Percentiles rank a stretch among this genome's conserved stretches.
Evolutionary conservation across 2,113 vertebrate genomes (phyloP).

Genomic region (Albula goreensis): DNA sequence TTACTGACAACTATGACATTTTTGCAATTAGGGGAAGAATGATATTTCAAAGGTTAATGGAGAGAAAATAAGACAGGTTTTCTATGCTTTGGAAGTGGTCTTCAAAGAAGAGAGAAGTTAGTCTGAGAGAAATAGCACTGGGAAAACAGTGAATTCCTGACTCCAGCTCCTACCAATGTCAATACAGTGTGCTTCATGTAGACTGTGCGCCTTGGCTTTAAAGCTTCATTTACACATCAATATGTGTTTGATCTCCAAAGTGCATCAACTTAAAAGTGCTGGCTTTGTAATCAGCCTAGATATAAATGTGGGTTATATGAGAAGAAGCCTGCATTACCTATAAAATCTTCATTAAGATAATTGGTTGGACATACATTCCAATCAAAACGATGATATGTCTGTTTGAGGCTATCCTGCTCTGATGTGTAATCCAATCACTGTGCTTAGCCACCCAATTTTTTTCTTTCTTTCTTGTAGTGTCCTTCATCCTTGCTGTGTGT

Average conservation of each 20-base stretch:
- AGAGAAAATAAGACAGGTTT: conserved; percentile 4
- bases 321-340: conserved; percentile 38
- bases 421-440: conserved; percentile 31
- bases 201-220: conserved; percentile 41
- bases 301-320: conserved; percentile 29
- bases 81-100: neutral
- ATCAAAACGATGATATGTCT: conserved; percentile 54
- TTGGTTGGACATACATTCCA: conserved; percentile 61
- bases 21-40: conserved; percentile 4
- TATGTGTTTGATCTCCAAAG: conserved; percentile 56
- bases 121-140: conserved; percentile 13
- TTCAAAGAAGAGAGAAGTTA: neutral
- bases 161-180: neutral
- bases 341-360: conserved; percentile 51
- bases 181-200: conserved; percentile 25
- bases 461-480: neutral
- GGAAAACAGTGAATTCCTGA: neutral
- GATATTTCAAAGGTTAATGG: neutral
- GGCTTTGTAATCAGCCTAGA: conserved; percentile 38
- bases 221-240: conserved; percentile 59
- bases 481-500: neutral
- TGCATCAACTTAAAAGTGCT: conserved; percentile 49
- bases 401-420: neutral
- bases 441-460: neutral
- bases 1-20: no score